Evolutionary conservation across 2,797 vertebrate species (phyloP), one percentile per base, ranked within the genome.

Genomic region (Coilia nasus): DNA sequence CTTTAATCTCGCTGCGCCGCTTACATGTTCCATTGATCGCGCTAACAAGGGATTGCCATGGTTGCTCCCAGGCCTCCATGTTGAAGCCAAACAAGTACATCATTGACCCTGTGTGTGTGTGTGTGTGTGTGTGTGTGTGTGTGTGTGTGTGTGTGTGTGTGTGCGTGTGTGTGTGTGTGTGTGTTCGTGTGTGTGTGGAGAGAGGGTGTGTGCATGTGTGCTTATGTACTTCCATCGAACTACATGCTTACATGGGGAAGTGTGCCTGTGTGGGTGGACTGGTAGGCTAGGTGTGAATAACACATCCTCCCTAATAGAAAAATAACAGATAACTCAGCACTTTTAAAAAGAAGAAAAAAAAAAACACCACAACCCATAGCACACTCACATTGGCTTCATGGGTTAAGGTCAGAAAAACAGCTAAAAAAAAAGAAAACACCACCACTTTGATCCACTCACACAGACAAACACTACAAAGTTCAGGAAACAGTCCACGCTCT

Each of bases 11-110:
- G 54, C 82, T 82, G 83, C 59, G 56, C 60, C 81, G 11, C 15
- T 60, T 4, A 75, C 17, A 85, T 83, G 46, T 82, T 35, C 82
- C 71, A 86, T 84, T 87, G 67, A 84, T 86, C 64, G 78, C 71
- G 75, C 83, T 64, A 46, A 62, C 71, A 75, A 83, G 35, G 50
- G 67, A 67, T 62, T 25, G 57, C 7, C n/a, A 83, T 83, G 80
- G 85, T 59, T 57, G 41, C 83, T 75, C 31, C 14, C 12, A 41
- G 67, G 67, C 67, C 67, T 35, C 28, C 17, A 15, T 17, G 67
- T 35, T 25, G 2, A 78, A 59, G 11, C 44, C 31, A 5, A 6
- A 41, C n/a, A 3, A 56, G 4, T 80, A 56, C 47, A 46, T 23
- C 35, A 57, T 54, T 54, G 35, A 50, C 14, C 4, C 50, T 83